Conservation (phyloP, 2,888 invertebrate species). For the Chouioia cunea region DNA sequence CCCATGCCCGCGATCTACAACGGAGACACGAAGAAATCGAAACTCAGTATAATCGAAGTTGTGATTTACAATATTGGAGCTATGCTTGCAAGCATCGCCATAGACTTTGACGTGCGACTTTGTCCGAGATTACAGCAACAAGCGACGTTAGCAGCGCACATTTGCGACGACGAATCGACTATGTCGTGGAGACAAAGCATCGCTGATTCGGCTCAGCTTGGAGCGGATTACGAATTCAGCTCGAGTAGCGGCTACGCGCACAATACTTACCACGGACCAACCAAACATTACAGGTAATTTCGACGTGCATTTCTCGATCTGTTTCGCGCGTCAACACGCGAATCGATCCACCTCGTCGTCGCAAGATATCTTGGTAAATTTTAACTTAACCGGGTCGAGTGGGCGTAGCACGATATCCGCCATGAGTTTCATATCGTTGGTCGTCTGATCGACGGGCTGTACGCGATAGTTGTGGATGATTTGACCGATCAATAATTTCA, state of each 20-base stretch:
- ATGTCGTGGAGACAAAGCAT: constrained; percentile 49
- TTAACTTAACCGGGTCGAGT: constrained; percentile 20
- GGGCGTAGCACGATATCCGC: constrained; percentile 46
- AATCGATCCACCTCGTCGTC: constrained; percentile 1
- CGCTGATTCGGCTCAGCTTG: constrained; percentile 55
- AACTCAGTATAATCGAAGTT: constrained; percentile 80
- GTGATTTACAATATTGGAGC: constrained; percentile 93
- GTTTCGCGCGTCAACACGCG: too few species aligned
- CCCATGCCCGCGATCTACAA: constrained; percentile 87
- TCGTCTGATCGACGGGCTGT: constrained; percentile 46
- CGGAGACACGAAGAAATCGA: constrained; percentile 78
- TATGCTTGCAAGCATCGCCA: constrained; percentile 89
- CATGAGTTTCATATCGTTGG: constrained; percentile 31
- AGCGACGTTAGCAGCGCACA: constrained; percentile 50
- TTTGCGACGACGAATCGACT: constrained; percentile 53
- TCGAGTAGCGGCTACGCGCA: constrained; percentile 77
- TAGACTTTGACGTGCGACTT: constrained; percentile 92
- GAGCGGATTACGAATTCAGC: constrained; percentile 73
- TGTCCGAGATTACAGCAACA: constrained; percentile 68
- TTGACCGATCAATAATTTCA: constrained; percentile 47
- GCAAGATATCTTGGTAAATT: constrained; percentile 31
- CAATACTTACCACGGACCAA: constrained; percentile 92
- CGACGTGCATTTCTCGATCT: too few species aligned
- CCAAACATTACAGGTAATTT: constrained; percentile 80
- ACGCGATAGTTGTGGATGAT: constrained; percentile 48